A percentile compares a stretch with the other conserved stretches of the same genome.
These are phyloP conservation scores for Drosophila paulistorum DNA, from an alignment of 1,140 invertebrate species.

Conservation along the genomic window DNA sequence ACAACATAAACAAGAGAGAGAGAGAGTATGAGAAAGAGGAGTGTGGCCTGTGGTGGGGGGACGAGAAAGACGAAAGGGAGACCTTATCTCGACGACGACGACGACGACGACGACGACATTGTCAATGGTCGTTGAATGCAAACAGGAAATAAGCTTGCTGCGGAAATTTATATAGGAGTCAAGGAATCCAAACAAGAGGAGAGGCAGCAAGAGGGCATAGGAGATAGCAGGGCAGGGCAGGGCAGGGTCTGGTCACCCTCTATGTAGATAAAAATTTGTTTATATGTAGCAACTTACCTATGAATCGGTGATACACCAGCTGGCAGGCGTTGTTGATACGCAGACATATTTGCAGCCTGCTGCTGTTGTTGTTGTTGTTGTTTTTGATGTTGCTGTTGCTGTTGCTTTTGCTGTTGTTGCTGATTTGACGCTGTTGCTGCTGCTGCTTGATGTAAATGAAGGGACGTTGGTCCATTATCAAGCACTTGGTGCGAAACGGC, in stretches of 20 bases:
- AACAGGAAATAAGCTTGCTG: conserved; percentile 68
- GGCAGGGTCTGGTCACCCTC: background rate
- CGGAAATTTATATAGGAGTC: conserved; percentile 45
- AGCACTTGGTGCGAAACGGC: conserved; percentile 65
- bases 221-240: background rate
- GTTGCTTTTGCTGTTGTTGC: conserved; percentile 49
- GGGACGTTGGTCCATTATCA: conserved; percentile 82
- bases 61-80: background rate
- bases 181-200: background rate
- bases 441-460: conserved; percentile 70
- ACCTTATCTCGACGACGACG: background rate
- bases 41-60: no score
- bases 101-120: conserved; percentile 15
- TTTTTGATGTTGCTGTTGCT: conserved; percentile 53
- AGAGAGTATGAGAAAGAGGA: no score
- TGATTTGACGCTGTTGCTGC: conserved; percentile 68
- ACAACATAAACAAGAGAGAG: no score
- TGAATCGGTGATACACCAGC: conserved; percentile 79
- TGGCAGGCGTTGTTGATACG: conserved; percentile 80
- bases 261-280: conserved; percentile 15
- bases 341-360: conserved; percentile 76
- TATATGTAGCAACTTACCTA: conserved; percentile 64
- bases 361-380: conserved; percentile 61
- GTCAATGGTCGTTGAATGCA: conserved; percentile 48
- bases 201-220: background rate